A percentile compares a stretch with the other conserved stretches of the same genome.
Evolutionary conservation across 2,113 vertebrate genomes (phyloP).

Genomic region (Salvator merianae): DNA sequence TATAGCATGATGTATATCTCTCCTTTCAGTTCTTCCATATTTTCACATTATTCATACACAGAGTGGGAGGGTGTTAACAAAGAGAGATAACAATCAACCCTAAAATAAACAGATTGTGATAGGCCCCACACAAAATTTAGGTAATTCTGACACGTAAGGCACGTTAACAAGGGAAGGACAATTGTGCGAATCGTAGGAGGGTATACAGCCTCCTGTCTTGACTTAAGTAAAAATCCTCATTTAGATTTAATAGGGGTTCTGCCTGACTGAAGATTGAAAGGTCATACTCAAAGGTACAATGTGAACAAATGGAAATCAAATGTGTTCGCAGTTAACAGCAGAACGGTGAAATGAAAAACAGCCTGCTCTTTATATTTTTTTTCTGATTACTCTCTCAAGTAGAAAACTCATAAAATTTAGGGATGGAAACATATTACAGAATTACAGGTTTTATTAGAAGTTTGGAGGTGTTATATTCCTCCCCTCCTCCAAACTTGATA

Average conservation of each 20-base stretch:
- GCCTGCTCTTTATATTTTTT: background rate
- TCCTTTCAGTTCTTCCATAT: background rate
- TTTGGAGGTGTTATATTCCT: background rate
- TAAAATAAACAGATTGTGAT: background rate
- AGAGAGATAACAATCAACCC: background rate
- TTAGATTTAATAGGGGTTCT: constrained; percentile 31
- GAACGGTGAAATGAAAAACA: constrained; percentile 35
- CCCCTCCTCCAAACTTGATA: background rate
- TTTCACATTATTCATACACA: background rate
- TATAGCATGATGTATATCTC: background rate
- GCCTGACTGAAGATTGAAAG: constrained; percentile 26
- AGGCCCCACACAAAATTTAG: background rate
- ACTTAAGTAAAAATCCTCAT: constrained; percentile 26
- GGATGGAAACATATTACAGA: background rate
- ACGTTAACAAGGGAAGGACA: background rate
- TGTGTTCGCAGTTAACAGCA: constrained; percentile 19
- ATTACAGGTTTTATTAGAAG: constrained; percentile 18
- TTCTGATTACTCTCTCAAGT: constrained; percentile 20
- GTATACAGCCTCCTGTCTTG: constrained; percentile 4
- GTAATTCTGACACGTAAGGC: background rate
- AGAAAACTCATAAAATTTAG: constrained; percentile 23
- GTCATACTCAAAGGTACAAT: constrained; percentile 11
- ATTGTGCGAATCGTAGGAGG: constrained; percentile 36
- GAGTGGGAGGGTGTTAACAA: background rate
- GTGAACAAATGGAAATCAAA: constrained; percentile 37